Conservation (phyloP, 2,888 invertebrate species). For the Ochlodes sylvanus region DNA sequence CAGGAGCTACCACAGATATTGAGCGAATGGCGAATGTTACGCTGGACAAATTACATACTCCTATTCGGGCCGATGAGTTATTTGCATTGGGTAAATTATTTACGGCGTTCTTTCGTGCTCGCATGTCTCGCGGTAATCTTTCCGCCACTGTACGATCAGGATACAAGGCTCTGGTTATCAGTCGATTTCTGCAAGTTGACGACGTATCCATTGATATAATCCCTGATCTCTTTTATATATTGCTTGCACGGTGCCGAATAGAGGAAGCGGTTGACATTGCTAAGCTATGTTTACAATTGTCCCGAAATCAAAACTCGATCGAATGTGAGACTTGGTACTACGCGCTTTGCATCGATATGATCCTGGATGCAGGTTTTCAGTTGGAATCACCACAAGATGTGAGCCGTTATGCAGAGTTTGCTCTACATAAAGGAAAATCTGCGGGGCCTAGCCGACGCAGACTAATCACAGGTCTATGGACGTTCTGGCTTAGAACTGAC, state of each 20-base stretch:
- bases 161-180: constrained; percentile 69
- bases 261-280: constrained; percentile 79
- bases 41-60: constrained; percentile 58
- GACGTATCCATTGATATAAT: constrained; percentile 71
- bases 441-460: constrained; percentile 62
- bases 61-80: constrained; percentile 73
- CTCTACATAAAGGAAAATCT: constrained; percentile 56
- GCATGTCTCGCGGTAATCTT: constrained; percentile 65
- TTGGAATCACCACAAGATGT: constrained; percentile 78
- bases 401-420: constrained; percentile 67
- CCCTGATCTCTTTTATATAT: constrained; percentile 73
- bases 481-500: constrained; percentile 72
- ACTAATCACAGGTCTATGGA: constrained; percentile 70
- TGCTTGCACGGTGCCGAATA: constrained; percentile 73
- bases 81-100: constrained; percentile 75
- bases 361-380: constrained; percentile 84
- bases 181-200: constrained; percentile 71
- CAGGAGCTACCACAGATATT: constrained; percentile 65
- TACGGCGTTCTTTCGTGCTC: constrained; percentile 70
- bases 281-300: constrained; percentile 60
- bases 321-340: constrained; percentile 82
- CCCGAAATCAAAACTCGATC: constrained; percentile 53
- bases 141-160: constrained; percentile 67
- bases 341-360: constrained; percentile 83
- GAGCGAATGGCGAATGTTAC: constrained; percentile 63